Conservation (phyloP, 1,140 invertebrate species). For the Bacillus rossius region DNA sequence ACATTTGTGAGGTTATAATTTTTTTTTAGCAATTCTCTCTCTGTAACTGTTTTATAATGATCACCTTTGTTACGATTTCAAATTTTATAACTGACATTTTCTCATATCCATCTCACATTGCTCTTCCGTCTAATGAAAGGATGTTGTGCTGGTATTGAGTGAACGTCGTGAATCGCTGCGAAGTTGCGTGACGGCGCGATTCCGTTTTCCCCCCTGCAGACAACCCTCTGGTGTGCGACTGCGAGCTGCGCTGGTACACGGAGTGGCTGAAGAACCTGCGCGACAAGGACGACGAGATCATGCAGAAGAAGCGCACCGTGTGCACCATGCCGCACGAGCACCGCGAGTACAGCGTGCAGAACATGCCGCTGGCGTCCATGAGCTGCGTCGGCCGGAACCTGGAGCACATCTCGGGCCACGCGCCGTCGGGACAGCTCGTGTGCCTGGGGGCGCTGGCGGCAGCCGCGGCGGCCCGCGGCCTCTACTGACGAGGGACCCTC, state of each 20-base stretch:
- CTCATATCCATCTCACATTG: too few relatives aligned
- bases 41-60: too few relatives aligned
- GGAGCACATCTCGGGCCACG: conserved; percentile 30
- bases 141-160: too few relatives aligned
- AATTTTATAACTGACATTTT: too few relatives aligned
- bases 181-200: too few relatives aligned
- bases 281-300: conserved; percentile 76
- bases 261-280: conserved; percentile 68
- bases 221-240: conserved; percentile 83
- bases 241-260: conserved; percentile 80
- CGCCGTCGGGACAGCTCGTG: background rate
- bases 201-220: too few relatives aligned
- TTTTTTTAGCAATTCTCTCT: too few relatives aligned
- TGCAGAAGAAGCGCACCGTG: conserved; percentile 76
- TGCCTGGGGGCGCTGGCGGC: background rate
- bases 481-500: background rate
- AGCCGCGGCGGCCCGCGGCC: background rate
- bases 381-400: conserved; percentile 63
- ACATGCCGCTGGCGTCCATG: conserved; percentile 74
- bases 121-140: too few relatives aligned
- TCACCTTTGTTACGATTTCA: too few relatives aligned
- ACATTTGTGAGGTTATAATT: too few relatives aligned
- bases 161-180: too few relatives aligned
- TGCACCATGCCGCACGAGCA: conserved; percentile 69
- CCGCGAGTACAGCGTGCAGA: conserved; percentile 71